Evolutionary conservation across 2,888 invertebrate species (phyloP).

Genomic region (Melieria crassipennis): DNA sequence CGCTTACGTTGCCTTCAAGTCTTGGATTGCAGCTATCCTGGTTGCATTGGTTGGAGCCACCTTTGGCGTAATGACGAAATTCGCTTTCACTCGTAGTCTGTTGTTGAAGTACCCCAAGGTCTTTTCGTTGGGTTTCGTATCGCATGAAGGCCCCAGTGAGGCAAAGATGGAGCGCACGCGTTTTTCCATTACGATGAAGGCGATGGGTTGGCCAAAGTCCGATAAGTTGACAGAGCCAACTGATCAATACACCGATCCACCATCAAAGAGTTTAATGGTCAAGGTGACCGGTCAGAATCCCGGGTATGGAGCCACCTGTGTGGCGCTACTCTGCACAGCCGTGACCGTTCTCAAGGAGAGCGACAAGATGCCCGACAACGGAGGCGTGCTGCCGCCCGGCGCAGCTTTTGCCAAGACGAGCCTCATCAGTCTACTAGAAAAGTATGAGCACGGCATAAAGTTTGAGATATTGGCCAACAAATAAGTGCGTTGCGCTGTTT

Average conservation of each 20-base stretch:
- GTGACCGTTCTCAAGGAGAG: constrained; percentile 79
- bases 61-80: constrained; percentile 73
- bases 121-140: constrained; percentile 78
- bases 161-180: constrained; percentile 70
- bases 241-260: constrained; percentile 67
- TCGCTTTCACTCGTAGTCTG: constrained; percentile 72
- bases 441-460: constrained; percentile 73
- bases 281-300: constrained; percentile 69
- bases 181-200: constrained; percentile 78
- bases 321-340: constrained; percentile 77
- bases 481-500: constrained; percentile 37
- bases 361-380: constrained; percentile 81
- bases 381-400: constrained; percentile 88
- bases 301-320: constrained; percentile 86
- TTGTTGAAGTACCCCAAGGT: constrained; percentile 76
- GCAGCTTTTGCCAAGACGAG: constrained; percentile 85
- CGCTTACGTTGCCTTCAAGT: constrained; percentile 76
- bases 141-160: constrained; percentile 74
- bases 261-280: constrained; percentile 73
- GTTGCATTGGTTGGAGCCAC: constrained; percentile 70
- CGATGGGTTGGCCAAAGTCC: constrained; percentile 79
- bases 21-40: constrained; percentile 68
- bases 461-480: constrained; percentile 71
- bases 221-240: constrained; percentile 70
- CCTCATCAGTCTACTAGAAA: constrained; percentile 77